Evolutionary conservation across 2,113 vertebrate species (phyloP).

Genomic region (Ailuropoda melanoleuca): DNA sequence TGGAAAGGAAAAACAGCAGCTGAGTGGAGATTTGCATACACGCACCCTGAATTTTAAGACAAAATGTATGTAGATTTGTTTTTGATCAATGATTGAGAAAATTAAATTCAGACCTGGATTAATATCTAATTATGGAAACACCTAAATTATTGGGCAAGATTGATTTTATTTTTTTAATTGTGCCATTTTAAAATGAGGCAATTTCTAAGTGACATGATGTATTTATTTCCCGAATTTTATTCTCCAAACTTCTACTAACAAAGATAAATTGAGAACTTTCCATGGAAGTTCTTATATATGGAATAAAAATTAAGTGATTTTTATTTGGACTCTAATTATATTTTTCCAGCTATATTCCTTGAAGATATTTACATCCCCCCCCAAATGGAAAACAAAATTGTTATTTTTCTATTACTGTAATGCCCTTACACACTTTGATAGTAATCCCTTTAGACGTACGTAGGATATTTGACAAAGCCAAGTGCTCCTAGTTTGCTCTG

Average conservation of each 20-base stretch:
- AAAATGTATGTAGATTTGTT: neutral
- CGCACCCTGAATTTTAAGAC: neutral
- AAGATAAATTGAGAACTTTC: neutral
- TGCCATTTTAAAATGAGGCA: constrained; percentile 13
- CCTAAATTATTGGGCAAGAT: neutral
- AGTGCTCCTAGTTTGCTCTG: neutral
- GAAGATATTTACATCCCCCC: neutral
- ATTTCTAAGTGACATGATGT: neutral
- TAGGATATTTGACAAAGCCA: neutral
- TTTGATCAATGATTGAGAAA: neutral
- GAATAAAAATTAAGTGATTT: neutral
- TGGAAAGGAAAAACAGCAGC: neutral
- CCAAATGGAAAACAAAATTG: neutral
- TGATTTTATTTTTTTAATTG: neutral
- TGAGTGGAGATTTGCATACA: neutral
- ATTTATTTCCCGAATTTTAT: constrained; percentile 23
- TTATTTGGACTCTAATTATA: neutral
- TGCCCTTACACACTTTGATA: neutral
- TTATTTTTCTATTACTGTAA: neutral
- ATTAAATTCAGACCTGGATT: neutral
- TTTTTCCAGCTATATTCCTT: neutral
- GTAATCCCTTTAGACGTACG: neutral
- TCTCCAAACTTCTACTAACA: neutral
- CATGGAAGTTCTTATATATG: neutral
- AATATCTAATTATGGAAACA: neutral